Evolutionary conservation across 2,888 invertebrate genomes (phyloP), one percentile per base, ranked within the genome.

Genomic region (Cynaeus angustus): DNA sequence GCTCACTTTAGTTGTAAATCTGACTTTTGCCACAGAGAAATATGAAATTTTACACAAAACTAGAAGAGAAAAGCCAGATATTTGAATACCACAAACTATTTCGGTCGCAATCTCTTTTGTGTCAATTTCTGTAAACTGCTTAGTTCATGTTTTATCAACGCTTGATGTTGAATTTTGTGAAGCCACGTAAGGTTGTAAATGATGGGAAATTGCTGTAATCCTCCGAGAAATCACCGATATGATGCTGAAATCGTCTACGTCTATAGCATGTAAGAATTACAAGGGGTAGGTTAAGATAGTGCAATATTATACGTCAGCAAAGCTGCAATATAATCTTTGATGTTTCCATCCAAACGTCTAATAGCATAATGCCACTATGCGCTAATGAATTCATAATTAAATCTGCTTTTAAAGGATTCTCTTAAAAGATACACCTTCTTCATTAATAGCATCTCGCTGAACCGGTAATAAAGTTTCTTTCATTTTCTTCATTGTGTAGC

Each of bases 321-420:
- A 28, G 8, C 10, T 52, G 21, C 37, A 48, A 30, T 7, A 33
- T 52, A 38, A 48, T 43, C 66, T 66, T 66, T 66, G 58, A 58
- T 66, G 58, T 43, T 66, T 58, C 30, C 5, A 37, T 58, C 21
- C 10, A 16, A 50, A 48, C 58, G 48, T 37, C 30, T 66, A 66
- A 66, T 56, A 53, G 37, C 55, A 52, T n/a, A n/a, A n/a, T n/a
- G n/a, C n/a, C n/a, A n/a, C n/a, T n/a, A n/a, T n/a, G 33, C 6
- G 56, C 58, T 30, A 46, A 66, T 46, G 66, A 66, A 66, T 66
- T 66, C 50, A 66, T 58, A 58, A 66, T 66, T 38, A 66, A 59
- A 14, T 28, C 33, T n/a, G 58, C 66, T 50, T 58, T 58, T 50
- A 58, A 66, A 66, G 52, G 55, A 41, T 26, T 56, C 55, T 14